A percentile compares a stretch with the other conserved stretches of the same genome.
Conservation (phyloP, 2,888 invertebrate species). For the Pollenia labialis region DNA sequence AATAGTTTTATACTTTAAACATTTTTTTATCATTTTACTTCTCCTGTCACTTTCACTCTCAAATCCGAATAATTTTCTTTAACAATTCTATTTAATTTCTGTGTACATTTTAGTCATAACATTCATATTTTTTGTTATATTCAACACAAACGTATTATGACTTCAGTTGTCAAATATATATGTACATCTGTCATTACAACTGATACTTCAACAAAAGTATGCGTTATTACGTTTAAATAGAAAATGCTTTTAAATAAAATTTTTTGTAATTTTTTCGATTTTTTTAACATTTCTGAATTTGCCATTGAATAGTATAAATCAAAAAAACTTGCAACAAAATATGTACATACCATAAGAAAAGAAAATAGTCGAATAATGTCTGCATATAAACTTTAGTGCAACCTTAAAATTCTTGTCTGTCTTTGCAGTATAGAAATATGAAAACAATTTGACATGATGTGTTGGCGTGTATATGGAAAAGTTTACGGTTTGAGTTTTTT, state of each 20-base stretch:
- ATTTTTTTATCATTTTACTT: not conserved
- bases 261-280: not conserved
- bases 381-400: not conserved
- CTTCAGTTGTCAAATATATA: constrained; percentile 67
- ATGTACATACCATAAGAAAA: constrained; percentile 8
- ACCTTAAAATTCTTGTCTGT: constrained; percentile 28
- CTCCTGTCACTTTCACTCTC: not conserved
- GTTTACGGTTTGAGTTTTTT: not conserved
- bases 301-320: constrained; percentile 49
- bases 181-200: constrained; percentile 61
- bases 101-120: constrained; percentile 14
- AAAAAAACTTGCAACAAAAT: constrained; percentile 49
- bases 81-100: not conserved
- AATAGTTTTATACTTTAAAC: not conserved
- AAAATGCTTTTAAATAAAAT: constrained; percentile 21
- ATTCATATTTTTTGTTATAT: constrained; percentile 15
- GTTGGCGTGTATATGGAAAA: constrained; percentile 53
- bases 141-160: constrained; percentile 61
- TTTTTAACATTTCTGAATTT: not conserved
- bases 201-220: constrained; percentile 63
- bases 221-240: constrained; percentile 15
- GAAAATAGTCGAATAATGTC: constrained; percentile 32
- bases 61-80: not conserved
- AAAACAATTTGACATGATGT: constrained; percentile 61
- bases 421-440: not conserved